Conservation (phyloP, 1,140 invertebrate genomes). For the Xylocopa sonorina region DNA sequence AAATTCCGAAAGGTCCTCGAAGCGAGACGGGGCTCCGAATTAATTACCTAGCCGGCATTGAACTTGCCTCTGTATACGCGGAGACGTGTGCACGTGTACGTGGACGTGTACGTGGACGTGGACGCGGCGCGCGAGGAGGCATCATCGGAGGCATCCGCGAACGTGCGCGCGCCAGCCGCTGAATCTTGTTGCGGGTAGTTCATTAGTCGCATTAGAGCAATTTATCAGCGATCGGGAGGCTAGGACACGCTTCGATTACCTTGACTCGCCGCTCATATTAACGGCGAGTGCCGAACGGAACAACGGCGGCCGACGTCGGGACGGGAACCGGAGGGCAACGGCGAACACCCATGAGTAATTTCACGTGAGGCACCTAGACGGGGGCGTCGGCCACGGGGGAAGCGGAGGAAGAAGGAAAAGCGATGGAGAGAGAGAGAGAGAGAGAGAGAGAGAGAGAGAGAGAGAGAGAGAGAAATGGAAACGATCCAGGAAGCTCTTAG, state of each 20-base stretch:
- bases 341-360: not conserved
- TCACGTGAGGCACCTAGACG: not conserved
- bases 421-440: too few species aligned
- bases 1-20: constrained; percentile 44
- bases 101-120: too few species aligned
- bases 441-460: not conserved
- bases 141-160: too few species aligned
- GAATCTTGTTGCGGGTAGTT: constrained; percentile 41
- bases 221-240: constrained; percentile 52
- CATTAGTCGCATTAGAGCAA: constrained; percentile 55
- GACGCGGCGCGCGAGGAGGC: too few species aligned
- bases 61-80: constrained; percentile 19
- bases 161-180: not conserved
- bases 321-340: constrained; percentile 2
- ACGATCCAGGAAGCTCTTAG: constrained; percentile 78
- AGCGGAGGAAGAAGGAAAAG: not conserved
- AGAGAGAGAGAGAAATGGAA: constrained; percentile 36
- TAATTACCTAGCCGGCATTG: constrained; percentile 44
- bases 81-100: too few species aligned
- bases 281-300: constrained; percentile 9
- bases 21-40: constrained; percentile 47
- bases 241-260: constrained; percentile 64
- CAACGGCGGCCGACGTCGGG: constrained; percentile 11
- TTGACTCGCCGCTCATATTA: constrained; percentile 39
- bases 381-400: not conserved